Conservation (phyloP, 1,140 invertebrate genomes). For the Ooceraea biroi region DNA sequence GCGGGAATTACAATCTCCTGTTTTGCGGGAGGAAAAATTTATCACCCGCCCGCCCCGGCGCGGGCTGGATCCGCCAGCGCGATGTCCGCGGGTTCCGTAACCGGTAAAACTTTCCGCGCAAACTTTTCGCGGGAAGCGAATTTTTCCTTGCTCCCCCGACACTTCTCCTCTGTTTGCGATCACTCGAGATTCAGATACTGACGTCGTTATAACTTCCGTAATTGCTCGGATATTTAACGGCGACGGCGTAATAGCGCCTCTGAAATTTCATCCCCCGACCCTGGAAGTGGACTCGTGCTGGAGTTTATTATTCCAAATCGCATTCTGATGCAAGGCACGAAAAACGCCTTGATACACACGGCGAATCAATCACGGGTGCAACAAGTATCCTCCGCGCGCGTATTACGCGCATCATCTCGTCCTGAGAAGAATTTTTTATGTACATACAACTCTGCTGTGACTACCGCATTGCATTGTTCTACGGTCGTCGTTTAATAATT, state of each 20-base stretch:
- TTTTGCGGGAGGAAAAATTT: slow-evolving; percentile 41
- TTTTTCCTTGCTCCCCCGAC: slow-evolving; percentile 7
- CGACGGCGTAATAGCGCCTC: neutral
- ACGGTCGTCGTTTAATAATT: too few relatives aligned
- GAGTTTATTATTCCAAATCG: neutral
- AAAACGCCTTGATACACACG: neutral
- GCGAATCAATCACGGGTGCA: slow-evolving; percentile 29
- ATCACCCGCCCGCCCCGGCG: slow-evolving; percentile 15
- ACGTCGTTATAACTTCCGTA: slow-evolving; percentile 33
- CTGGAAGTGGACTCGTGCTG: neutral
- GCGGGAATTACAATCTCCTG: slow-evolving; percentile 22
- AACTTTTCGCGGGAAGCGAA: slow-evolving; percentile 23
- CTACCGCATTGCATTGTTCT: too few relatives aligned
- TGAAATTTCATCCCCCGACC: neutral
- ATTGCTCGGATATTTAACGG: neutral
- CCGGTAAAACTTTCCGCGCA: slow-evolving; percentile 18
- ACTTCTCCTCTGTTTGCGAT: slow-evolving; percentile 1
- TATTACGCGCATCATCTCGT: neutral
- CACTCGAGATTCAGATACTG: slow-evolving; percentile 23
- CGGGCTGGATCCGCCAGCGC: slow-evolving; percentile 5
- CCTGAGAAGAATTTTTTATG: neutral
- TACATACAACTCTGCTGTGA: neutral
- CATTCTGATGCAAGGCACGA: neutral
- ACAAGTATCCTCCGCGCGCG: slow-evolving; percentile 31
- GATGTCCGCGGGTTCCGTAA: neutral